Conservation (phyloP, 2,113 vertebrate species). For the Carlito syrichta region DNA sequence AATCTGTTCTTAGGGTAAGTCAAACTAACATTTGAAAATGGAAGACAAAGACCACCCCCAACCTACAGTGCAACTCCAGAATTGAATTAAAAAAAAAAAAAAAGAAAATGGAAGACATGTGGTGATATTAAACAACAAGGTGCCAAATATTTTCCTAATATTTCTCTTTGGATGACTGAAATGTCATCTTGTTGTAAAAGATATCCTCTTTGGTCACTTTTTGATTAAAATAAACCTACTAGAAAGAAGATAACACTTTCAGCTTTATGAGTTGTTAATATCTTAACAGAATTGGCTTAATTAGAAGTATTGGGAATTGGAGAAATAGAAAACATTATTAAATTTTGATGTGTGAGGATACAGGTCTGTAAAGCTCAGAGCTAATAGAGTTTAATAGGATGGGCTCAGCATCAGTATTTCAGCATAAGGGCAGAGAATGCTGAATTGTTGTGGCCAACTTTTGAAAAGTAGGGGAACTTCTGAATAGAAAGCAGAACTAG, state of each 20-base stretch:
- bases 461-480: background rate
- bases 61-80: no score
- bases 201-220: background rate
- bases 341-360: background rate
- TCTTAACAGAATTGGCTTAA: background rate
- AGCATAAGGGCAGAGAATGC: background rate
- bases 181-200: background rate
- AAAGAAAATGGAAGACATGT: constrained; percentile 19
- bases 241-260: background rate
- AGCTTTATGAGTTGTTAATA: background rate
- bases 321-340: background rate
- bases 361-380: background rate
- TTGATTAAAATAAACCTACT: background rate
- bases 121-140: background rate
- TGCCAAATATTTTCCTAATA: background rate
- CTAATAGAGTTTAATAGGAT: background rate
- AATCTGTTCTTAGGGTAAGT: background rate
- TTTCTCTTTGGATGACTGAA: background rate
- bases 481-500: background rate
- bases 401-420: background rate
- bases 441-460: background rate
- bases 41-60: no score
- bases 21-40: constrained; percentile 11
- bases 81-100: no score
- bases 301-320: background rate